Evolutionary conservation across 2,797 vertebrate species (phyloP), one percentile per base, ranked within the genome.

Genomic region (Parauchenoglanis ngamensis): DNA sequence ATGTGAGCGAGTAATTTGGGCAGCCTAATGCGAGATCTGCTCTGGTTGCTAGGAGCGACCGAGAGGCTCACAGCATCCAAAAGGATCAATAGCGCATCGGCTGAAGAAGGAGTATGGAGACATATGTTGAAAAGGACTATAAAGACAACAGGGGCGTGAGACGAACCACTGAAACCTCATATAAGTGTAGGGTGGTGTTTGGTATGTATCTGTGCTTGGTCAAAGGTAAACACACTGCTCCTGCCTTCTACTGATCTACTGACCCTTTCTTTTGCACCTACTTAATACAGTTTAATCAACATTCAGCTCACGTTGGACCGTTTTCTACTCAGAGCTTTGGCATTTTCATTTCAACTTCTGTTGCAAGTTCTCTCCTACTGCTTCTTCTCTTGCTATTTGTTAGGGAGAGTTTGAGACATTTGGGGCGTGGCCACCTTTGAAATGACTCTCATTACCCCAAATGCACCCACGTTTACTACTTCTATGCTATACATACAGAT

Each of bases 41-140:
- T 84, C 83, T 44, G 92, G 94, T 95, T 95, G 95, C 95, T 95
- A 95, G 93, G 94, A 93, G 92, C 91, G 92, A 94, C 89, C 72
- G 88, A 92, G 90, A 94, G 92, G 92, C 92, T 90, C 65, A 86
- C 91, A 87, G 91, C 84, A 80, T 78, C 83, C 73, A 72, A 91
- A 89, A 89, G 88, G 89, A 93, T 95, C 94, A 92, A 94, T 94
- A 94, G 90, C 91, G 91, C 85, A 92, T 91, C 89, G 93, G 92
- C 92, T 92, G 68, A 88, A 93, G 35, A 91, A 52, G 28, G 44
- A 68, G 65, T 28, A 67, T 19, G 5, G 21, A 86, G 73, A 78
- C 75, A 2, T 59, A n/a, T 23, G 93, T 87, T 86, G 85, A 90
- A 94, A 91, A 92, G 89, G 90, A 92, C 94, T 90, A 85, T 28